phyloP scores from a whole-genome alignment of 2,888 invertebrate genomes.

The Pristionchus mayeri region DNA sequence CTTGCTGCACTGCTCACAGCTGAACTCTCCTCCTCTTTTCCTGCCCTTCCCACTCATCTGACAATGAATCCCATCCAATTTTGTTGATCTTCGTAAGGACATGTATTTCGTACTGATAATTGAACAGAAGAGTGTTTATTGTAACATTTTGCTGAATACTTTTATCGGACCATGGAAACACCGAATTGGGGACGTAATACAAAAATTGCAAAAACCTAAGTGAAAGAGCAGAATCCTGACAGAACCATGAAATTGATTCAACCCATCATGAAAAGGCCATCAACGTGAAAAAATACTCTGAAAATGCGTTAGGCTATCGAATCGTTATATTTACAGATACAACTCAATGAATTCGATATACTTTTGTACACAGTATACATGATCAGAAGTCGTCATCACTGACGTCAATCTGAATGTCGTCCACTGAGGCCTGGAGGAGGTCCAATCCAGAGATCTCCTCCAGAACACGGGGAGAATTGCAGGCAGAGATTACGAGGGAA shows the following conservation, averaged over 20 bases:
- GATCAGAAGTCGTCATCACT: constrained; percentile 44
- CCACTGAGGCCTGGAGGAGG: constrained; percentile 74
- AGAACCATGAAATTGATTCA: not conserved
- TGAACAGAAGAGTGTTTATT: not conserved
- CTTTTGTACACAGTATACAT: not conserved
- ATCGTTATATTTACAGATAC: not conserved
- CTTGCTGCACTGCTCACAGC: constrained; percentile 16
- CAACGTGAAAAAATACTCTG: not conserved
- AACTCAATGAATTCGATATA: not conserved
- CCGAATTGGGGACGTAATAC: not conserved
- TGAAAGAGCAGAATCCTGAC: constrained; percentile 14
- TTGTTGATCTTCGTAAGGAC: not conserved
- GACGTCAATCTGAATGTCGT: constrained; percentile 45
- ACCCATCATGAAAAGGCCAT: not conserved
- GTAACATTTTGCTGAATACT: no score
- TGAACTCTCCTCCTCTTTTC: not conserved
- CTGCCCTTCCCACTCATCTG: not conserved
- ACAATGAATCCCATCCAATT: not conserved
- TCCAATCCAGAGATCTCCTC: constrained; percentile 89
- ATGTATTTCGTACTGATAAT: not conserved
- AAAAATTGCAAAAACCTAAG: not conserved
- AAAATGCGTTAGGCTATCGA: not conserved
- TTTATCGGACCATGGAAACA: not conserved
- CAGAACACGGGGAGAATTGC: constrained; percentile 83
- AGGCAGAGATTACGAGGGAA: not conserved